Evolutionary conservation across 2,888 invertebrate genomes (phyloP).

Genomic region (Nasonovia ribisnigri): DNA sequence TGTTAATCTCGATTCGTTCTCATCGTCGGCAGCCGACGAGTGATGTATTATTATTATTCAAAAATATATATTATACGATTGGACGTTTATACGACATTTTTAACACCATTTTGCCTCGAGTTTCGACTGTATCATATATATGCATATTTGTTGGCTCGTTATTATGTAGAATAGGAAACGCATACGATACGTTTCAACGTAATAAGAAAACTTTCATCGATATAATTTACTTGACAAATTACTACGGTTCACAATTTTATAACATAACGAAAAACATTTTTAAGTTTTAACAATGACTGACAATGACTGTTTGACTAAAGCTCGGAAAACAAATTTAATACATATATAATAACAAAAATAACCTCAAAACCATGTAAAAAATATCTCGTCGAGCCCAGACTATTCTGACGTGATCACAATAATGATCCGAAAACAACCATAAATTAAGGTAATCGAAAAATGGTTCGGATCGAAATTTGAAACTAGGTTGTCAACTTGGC

Average conservation of each 20-base stretch:
- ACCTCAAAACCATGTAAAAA: background rate
- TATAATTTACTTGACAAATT: slow-evolving; percentile 14
- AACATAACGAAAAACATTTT: background rate
- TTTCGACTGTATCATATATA: background rate
- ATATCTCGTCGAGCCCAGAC: background rate
- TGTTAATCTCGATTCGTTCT: background rate
- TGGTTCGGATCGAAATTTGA: slow-evolving; percentile 5
- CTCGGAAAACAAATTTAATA: background rate
- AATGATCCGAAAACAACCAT: background rate
- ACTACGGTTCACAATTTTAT: background rate
- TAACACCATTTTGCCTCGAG: background rate
- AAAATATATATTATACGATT: background rate
- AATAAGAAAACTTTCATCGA: slow-evolving; percentile 17
- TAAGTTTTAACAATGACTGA: slow-evolving; percentile 13
- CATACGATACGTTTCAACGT: background rate
- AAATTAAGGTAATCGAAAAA: slow-evolving; percentile 5
- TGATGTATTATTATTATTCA: slow-evolving; percentile 11
- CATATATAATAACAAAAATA: background rate
- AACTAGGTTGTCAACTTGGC: background rate
- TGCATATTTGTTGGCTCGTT: background rate
- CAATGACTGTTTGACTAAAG: background rate
- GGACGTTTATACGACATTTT: slow-evolving; percentile 5
- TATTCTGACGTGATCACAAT: slow-evolving; percentile 8
- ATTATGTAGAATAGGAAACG: background rate
- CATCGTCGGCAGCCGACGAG: slow-evolving; percentile 1